A percentile compares a stretch with the other conserved stretches of the same genome.
Evolutionary conservation across 2,797 vertebrate species (phyloP).

Genomic region (Poecilia velifera): DNA sequence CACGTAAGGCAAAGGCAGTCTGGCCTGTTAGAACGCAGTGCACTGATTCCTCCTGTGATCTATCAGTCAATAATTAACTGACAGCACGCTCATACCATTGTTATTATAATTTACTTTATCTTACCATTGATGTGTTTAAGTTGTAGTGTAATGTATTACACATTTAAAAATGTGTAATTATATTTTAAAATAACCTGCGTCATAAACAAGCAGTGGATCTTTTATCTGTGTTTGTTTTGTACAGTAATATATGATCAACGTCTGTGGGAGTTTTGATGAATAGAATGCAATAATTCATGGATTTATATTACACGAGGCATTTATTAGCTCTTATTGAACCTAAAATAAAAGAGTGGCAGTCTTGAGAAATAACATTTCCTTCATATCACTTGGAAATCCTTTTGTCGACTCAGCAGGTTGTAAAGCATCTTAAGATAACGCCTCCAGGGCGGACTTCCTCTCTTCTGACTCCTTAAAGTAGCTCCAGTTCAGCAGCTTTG

Average conservation of each 20-base stretch:
- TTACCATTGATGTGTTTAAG: neutral
- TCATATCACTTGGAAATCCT: neutral
- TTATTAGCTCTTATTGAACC: neutral
- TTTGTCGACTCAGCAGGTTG: neutral
- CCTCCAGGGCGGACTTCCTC: neutral
- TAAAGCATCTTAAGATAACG: neutral
- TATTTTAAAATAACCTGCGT: neutral
- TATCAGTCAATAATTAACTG: neutral
- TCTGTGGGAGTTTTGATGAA: neutral
- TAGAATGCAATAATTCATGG: neutral
- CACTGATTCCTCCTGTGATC: neutral
- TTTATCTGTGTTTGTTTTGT: neutral
- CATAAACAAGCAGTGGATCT: neutral
- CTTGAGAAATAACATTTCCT: neutral
- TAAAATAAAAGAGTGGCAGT: slow-evolving; percentile 1
- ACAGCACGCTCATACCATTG: neutral
- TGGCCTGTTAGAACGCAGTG: too few species aligned
- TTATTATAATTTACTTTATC: neutral
- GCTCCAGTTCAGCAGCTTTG: neutral
- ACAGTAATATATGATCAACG: neutral
- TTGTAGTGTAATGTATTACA: neutral
- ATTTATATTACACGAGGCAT: neutral
- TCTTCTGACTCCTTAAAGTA: neutral
- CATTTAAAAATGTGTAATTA: neutral
- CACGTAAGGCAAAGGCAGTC: neutral